Conservation (phyloP, 2,113 vertebrate species). For the Ciconia maguari region DNA sequence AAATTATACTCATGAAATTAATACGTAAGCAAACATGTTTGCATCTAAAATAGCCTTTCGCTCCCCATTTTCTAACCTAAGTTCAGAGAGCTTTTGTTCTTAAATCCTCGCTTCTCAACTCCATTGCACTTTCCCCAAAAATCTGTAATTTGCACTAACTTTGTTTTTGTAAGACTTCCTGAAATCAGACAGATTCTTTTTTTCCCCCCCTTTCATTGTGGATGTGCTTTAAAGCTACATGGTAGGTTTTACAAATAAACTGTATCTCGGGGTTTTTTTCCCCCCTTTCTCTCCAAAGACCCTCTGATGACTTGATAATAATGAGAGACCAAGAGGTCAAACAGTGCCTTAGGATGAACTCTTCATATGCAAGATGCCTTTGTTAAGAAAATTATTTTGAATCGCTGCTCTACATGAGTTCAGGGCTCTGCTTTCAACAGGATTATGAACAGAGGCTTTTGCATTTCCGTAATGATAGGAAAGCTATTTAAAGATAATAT, state of each 20-base stretch:
- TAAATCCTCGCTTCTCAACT: background rate
- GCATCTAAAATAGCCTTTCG: background rate
- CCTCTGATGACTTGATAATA: conserved; percentile 65
- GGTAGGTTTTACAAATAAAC: conserved; percentile 62
- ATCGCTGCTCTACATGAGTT: conserved; percentile 56
- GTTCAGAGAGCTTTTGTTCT: conserved; percentile 28
- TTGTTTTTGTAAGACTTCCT: conserved; percentile 30
- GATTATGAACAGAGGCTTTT: conserved; percentile 44
- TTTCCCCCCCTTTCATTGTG: background rate
- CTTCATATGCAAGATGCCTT: conserved; percentile 63
- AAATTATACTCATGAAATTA: conserved; percentile 16
- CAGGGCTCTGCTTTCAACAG: conserved; percentile 51
- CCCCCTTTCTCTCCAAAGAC: conserved; percentile 44
- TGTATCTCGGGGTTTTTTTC: background rate
- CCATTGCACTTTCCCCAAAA: background rate
- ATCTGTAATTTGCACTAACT: conserved; percentile 18
- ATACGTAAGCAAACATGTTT: conserved; percentile 47
- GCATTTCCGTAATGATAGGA: conserved; percentile 41
- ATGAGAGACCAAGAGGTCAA: conserved; percentile 67
- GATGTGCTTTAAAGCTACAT: conserved; percentile 10
- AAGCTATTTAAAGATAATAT: conserved; percentile 48
- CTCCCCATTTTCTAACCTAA: background rate
- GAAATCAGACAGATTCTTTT: conserved; percentile 20
- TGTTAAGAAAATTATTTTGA: conserved; percentile 74
- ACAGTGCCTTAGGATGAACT: conserved; percentile 63